Percentiles rank a stretch among this genome's conserved stretches.
Conservation (phyloP, 2,888 invertebrate genomes). For the Chymomyza fuscimana region DNA sequence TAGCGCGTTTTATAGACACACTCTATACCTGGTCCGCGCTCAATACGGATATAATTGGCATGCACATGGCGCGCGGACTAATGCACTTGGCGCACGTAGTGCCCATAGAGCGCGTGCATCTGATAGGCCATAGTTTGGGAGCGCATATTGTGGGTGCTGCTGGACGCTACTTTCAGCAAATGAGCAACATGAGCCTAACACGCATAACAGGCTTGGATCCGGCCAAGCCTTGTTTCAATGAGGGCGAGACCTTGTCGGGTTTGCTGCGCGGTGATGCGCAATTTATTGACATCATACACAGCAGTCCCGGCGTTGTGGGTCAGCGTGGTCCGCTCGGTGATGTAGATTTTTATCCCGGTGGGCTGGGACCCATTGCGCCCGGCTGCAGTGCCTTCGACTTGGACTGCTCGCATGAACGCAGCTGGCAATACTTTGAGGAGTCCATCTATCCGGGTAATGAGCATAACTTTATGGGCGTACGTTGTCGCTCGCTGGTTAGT, state of each 20-base stretch:
- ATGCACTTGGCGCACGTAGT: conserved; percentile 54
- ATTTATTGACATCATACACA: conserved; percentile 75
- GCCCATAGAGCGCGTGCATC: conserved; percentile 65
- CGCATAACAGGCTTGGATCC: conserved; percentile 78
- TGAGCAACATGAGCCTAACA: conserved; percentile 62
- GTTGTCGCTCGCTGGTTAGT: conserved; percentile 23
- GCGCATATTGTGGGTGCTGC: conserved; percentile 73
- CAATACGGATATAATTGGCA: conserved; percentile 70
- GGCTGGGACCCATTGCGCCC: conserved; percentile 56
- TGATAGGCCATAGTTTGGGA: conserved; percentile 75
- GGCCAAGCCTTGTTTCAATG: conserved; percentile 76
- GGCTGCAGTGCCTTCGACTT: conserved; percentile 54
- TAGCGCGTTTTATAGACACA: conserved; percentile 62
- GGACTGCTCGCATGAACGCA: conserved; percentile 67
- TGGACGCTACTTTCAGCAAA: conserved; percentile 58
- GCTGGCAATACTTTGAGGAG: conserved; percentile 70
- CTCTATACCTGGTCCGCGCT: conserved; percentile 71
- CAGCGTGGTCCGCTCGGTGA: conserved; percentile 63
- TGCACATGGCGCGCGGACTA: conserved; percentile 58
- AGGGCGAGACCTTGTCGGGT: conserved; percentile 63
- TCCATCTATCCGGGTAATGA: conserved; percentile 71
- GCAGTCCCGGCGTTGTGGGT: conserved; percentile 71
- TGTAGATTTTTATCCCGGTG: conserved; percentile 75
- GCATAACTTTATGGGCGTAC: conserved; percentile 47
- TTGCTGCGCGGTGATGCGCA: conserved; percentile 71